Evolutionary conservation across 2,113 vertebrate species (phyloP).

Genomic region (Gyps fulvus): DNA sequence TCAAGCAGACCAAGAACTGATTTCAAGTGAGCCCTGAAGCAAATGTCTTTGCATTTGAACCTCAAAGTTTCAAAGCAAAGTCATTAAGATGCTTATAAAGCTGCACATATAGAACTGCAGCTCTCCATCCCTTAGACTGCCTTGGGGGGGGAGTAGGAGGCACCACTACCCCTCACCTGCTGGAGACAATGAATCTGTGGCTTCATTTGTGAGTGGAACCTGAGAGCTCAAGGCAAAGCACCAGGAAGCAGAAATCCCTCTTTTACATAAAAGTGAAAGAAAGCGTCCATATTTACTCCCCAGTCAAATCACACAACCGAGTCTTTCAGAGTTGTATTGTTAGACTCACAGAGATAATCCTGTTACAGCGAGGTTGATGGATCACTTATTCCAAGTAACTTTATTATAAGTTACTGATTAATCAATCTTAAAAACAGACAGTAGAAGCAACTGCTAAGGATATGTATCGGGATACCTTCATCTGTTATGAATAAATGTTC

Average conservation of each 20-base stretch:
- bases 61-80: background rate
- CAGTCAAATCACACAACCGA: background rate
- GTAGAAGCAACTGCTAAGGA: background rate
- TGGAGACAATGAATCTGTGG: background rate
- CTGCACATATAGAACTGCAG: background rate
- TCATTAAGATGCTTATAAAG: background rate
- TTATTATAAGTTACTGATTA: background rate
- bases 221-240: background rate
- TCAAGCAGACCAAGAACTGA: background rate
- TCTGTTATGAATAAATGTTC: background rate
- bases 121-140: background rate
- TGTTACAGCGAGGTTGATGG: background rate
- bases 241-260: background rate
- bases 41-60: background rate
- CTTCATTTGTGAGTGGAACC: background rate
- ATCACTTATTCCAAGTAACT: conserved; percentile 5
- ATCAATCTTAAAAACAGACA: background rate
- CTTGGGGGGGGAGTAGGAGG: background rate
- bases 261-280: background rate
- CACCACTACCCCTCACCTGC: background rate
- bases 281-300: background rate
- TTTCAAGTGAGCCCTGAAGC: background rate
- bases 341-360: background rate
- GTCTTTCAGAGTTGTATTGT: background rate
- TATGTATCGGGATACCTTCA: background rate